These are phyloP conservation scores for Tribolium freemani DNA, from an alignment of 2,888 invertebrate genomes.

Conservation along the genomic window DNA sequence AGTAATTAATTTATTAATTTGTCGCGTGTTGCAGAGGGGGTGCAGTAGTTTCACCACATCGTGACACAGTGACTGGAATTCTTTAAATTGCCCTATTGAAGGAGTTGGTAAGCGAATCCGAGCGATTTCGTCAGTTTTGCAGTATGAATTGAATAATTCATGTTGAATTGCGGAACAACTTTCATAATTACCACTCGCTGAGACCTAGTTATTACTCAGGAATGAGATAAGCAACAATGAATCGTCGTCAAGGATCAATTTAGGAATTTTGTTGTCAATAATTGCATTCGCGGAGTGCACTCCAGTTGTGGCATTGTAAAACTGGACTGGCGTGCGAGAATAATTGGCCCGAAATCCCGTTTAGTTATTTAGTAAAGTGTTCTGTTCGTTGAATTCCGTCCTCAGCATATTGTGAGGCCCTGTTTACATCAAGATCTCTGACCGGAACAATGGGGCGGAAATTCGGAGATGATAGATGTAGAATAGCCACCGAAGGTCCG, in stretches of 20 bases:
- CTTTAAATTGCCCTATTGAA: not conserved
- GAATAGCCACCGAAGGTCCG: constrained; percentile 38
- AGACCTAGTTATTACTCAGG: constrained; percentile 20
- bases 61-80: not conserved
- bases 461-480: constrained; percentile 47
- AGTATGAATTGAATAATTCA: constrained; percentile 26
- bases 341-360: constrained; percentile 43
- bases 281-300: not conserved
- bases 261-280: not conserved
- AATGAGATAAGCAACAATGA: constrained; percentile 20
- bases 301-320: constrained; percentile 3
- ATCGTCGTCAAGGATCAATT: constrained; percentile 2
- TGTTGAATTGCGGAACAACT: constrained; percentile 24
- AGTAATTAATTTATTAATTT: constrained; percentile 30
- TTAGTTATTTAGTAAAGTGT: constrained; percentile 45
- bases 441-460: constrained; percentile 48
- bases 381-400: constrained; percentile 41
- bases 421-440: constrained; percentile 47
- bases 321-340: constrained; percentile 17
- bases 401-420: constrained; percentile 39
- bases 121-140: constrained; percentile 16
- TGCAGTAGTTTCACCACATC: no score
- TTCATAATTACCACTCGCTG: constrained; percentile 24
- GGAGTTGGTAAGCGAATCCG: not conserved
- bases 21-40: no score